Percentiles rank a stretch among this genome's conserved stretches.
Conservation (phyloP, 2,113 vertebrate genomes). For the Craseonycteris thonglongyai region DNA sequence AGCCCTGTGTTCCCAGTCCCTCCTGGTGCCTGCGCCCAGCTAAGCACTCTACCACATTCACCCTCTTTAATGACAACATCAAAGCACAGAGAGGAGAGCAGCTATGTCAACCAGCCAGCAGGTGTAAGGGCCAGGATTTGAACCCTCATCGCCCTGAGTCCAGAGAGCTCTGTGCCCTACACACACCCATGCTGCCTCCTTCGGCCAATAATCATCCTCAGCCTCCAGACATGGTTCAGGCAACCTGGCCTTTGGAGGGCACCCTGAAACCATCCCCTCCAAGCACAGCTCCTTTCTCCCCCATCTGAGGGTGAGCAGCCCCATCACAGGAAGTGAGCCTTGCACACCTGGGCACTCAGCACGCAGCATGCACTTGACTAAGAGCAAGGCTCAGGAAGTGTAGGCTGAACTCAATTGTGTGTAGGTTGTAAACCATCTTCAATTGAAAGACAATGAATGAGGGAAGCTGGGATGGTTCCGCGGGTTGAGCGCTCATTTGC, state of each 20-base stretch:
- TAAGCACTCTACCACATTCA: not conserved
- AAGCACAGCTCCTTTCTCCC: not conserved
- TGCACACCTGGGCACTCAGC: not conserved
- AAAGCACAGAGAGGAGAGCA: not conserved
- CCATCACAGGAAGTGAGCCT: not conserved
- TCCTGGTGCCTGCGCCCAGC: not conserved
- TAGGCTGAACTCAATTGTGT: not conserved
- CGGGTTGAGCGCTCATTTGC: too few species aligned
- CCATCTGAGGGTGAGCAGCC: not conserved
- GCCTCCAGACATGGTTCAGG: not conserved
- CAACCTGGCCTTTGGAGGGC: not conserved
- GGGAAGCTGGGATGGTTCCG: too few species aligned
- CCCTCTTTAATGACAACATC: not conserved
- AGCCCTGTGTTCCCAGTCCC: not conserved
- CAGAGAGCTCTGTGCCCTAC: not conserved
- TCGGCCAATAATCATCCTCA: accelerated
- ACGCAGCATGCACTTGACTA: not conserved
- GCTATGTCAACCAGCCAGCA: not conserved
- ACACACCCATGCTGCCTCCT: not conserved
- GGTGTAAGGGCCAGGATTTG: not conserved
- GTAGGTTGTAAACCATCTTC: not conserved
- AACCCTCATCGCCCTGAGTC: not conserved
- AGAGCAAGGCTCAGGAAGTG: not conserved
- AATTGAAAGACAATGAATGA: not conserved
- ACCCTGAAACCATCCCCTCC: not conserved